Base-by-base conservation (phyloP, 2,888 invertebrate species). In the Diabrotica balteata region DNA sequence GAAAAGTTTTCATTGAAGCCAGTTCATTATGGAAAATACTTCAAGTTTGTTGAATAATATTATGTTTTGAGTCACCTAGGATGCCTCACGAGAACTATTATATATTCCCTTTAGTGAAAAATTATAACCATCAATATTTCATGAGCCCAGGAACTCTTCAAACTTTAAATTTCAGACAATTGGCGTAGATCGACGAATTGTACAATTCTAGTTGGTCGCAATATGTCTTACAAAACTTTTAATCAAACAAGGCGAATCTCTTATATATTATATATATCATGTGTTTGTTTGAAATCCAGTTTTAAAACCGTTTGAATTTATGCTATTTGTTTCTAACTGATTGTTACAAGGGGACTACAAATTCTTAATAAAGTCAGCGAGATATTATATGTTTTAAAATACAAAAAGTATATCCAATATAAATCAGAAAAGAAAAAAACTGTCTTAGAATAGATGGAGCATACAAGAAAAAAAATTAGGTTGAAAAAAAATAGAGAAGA, bases 11-110 rank as follows among this genome's bases (percentile, higher is more conserved):
- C 67, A 69, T 67, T 67, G 65, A 67, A 67, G 71, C 68, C 59
- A 69, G 69, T 72, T 73, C 68, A 73, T 73, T 73, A 73, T 72
- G 72, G 69, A 67, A 69, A 66, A 70, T 72, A 72, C 71, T 72
- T 71, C 57, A 70, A 74, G 68, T 74, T 72, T 74, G 71, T 70
- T 70, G 72, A 71, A 72, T 71, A 71, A 73, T 73, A 72, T 72
- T 68, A 73, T 72, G 70, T 68, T 74, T 69, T 71, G 67, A 74
- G 71, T 71, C 71, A 69, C 63, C 66, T 67, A 66, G 63, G 57
- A 68, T 71, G 59, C 72, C 73, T 68, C 69, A 52, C 61, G 70
- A 69, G 72, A 67, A 68, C 71, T 74, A 74, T 72, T 73, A 70
- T 70, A 59, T 68, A 70, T 73, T 73, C 73, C 73, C 72, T 68